Conservation (phyloP, 2,113 vertebrate species). For the Smithornis capensis region DNA sequence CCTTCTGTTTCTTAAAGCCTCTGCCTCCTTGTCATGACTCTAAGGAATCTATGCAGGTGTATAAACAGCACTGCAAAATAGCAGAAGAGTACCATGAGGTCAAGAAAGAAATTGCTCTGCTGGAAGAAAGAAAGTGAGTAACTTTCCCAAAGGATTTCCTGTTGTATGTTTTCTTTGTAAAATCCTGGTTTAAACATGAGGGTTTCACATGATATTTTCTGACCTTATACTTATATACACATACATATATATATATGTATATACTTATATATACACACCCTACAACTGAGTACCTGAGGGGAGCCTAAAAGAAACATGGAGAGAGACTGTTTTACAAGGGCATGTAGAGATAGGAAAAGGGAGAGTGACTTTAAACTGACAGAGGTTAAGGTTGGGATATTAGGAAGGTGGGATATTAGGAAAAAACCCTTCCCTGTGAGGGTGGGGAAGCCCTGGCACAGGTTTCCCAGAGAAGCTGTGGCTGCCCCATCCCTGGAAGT, state of each 20-base stretch:
- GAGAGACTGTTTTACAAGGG: neutral
- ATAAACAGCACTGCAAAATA: slow-evolving; percentile 95
- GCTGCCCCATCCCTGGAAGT: neutral
- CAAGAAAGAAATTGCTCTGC: slow-evolving; percentile 89
- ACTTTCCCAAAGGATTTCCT: neutral
- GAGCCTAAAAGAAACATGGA: neutral
- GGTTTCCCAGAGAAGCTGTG: too few species aligned
- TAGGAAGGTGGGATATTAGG: neutral
- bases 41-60: slow-evolving; percentile 91
- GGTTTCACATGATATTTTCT: neutral
- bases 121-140: slow-evolving; percentile 95
- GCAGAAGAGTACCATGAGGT: slow-evolving; percentile 94
- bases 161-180: neutral
- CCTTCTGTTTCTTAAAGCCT: slow-evolving; percentile 76
- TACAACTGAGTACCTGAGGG: neutral
- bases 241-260: neutral
- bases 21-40: slow-evolving; percentile 89
- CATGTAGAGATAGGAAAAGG: neutral
- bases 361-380: neutral
- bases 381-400: neutral
- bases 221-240: neutral
- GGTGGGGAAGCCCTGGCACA: neutral
- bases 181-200: neutral
- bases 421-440: neutral
- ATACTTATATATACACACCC: neutral